Conservation (phyloP, 2,113 vertebrate genomes). For the Hepsetus odoe region DNA sequence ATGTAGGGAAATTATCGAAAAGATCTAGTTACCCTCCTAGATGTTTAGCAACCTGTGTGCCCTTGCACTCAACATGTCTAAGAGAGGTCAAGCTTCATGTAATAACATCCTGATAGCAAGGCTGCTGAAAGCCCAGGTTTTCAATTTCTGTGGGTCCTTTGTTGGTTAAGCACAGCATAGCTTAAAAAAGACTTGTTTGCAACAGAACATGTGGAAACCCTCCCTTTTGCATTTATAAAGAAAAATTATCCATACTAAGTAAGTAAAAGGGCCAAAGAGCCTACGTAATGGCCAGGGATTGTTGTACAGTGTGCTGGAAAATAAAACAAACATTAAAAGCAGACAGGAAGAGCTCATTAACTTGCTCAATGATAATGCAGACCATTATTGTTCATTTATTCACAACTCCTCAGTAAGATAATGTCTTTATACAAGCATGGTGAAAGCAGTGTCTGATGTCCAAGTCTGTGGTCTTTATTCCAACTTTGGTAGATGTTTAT, state of each 20-base stretch:
- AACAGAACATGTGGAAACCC: slow-evolving; percentile 1
- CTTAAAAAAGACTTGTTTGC: neutral
- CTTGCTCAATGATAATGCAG: slow-evolving; percentile 50
- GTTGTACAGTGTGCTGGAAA: slow-evolving; percentile 26
- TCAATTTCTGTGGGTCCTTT: neutral
- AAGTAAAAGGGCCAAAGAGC: slow-evolving; percentile 19
- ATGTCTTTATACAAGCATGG: slow-evolving; percentile 47
- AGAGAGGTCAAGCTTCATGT: slow-evolving; percentile 36
- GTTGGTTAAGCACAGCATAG: neutral
- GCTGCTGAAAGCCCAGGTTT: slow-evolving; percentile 30
- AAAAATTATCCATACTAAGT: slow-evolving; percentile 20
- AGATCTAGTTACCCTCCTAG: too few species aligned
- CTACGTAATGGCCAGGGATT: slow-evolving; percentile 23
- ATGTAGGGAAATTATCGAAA: too few species aligned
- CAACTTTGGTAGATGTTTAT: neutral
- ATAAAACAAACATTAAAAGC: slow-evolving; percentile 16
- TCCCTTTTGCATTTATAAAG: slow-evolving; percentile 31
- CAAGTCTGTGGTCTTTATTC: slow-evolving; percentile 43
- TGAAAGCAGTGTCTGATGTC: slow-evolving; percentile 38
- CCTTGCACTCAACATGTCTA: slow-evolving; percentile 6
- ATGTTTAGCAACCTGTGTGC: too few species aligned
- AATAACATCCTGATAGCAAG: slow-evolving; percentile 43
- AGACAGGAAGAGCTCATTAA: neutral
- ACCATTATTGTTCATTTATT: slow-evolving; percentile 41
- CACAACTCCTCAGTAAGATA: slow-evolving; percentile 27